phyloP scores from a whole-genome alignment of 2,888 invertebrate genomes.

The Xanthorhoe spadicearia region DNA sequence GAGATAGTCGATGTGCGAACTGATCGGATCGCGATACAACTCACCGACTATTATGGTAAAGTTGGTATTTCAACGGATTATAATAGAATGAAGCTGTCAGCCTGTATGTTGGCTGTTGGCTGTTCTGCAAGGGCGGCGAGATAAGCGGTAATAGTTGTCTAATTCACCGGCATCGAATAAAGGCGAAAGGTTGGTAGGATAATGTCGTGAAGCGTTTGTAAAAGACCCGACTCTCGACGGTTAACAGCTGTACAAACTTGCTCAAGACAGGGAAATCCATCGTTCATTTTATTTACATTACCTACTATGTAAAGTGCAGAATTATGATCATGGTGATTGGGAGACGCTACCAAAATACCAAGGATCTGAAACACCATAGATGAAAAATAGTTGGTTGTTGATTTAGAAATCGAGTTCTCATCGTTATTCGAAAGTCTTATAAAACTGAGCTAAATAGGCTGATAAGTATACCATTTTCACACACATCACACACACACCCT shows the following conservation, averaged over 20 bases:
- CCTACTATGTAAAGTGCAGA: background rate
- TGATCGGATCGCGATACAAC: conserved; percentile 32
- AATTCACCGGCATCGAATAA: conserved; percentile 22
- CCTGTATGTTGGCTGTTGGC: conserved; percentile 15
- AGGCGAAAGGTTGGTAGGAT: conserved; percentile 27
- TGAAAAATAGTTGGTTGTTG: too few relatives aligned
- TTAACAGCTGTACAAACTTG: conserved; percentile 9
- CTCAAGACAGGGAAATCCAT: background rate
- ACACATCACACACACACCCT: too few relatives aligned
- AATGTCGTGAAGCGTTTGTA: conserved; percentile 17
- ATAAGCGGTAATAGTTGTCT: conserved; percentile 32
- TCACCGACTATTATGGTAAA: conserved; percentile 32
- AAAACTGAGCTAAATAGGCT: background rate
- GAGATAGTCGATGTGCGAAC: conserved; percentile 47
- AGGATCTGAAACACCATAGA: too few relatives aligned
- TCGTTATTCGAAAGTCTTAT: background rate
- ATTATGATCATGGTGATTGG: too few relatives aligned
- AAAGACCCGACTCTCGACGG: conserved; percentile 1
- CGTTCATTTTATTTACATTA: background rate
- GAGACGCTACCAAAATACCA: too few relatives aligned
- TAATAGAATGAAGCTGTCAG: conserved; percentile 37
- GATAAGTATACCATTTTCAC: background rate
- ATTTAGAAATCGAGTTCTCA: too few relatives aligned
- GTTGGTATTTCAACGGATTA: conserved; percentile 34
- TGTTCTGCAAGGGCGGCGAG: conserved; percentile 20